phyloP scores from a whole-genome alignment of 2,113 vertebrate species.

The Cryptomyrus ogoouensis region DNA sequence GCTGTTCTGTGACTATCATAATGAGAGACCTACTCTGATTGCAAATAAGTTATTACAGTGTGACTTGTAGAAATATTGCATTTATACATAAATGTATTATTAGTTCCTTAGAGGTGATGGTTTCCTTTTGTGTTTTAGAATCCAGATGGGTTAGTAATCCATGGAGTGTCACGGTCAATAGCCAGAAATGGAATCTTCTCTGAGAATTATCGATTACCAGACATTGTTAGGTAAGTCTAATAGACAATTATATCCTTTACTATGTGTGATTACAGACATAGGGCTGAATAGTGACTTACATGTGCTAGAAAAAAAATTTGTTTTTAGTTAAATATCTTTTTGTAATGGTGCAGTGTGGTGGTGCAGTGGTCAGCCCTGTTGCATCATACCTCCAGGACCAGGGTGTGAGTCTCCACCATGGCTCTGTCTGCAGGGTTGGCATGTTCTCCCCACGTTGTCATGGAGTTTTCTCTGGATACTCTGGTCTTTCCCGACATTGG shows the following conservation, averaged over 20 bases:
- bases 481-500: not conserved
- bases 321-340: not conserved
- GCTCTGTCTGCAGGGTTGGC: not conserved
- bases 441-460: not conserved
- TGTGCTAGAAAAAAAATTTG: not conserved
- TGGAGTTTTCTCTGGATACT: not conserved
- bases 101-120: not conserved
- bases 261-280: not conserved
- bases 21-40: not conserved
- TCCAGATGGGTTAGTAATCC: constrained; percentile 51
- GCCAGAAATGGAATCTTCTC: constrained; percentile 35
- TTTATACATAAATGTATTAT: not conserved
- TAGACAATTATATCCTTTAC: not conserved
- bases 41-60: not conserved
- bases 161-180: constrained; percentile 30
- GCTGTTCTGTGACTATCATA: not conserved
- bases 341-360: no score
- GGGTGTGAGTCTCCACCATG: not conserved
- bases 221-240: constrained; percentile 49
- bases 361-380: not conserved
- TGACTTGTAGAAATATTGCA: not conserved
- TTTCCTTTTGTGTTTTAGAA: constrained; percentile 41
- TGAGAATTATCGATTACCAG: constrained; percentile 42
- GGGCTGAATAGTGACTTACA: not conserved
- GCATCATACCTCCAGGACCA: not conserved